These are phyloP conservation scores for Podiceps cristatus DNA, from an alignment of 2,113 vertebrate genomes.

Conservation along the genomic window DNA sequence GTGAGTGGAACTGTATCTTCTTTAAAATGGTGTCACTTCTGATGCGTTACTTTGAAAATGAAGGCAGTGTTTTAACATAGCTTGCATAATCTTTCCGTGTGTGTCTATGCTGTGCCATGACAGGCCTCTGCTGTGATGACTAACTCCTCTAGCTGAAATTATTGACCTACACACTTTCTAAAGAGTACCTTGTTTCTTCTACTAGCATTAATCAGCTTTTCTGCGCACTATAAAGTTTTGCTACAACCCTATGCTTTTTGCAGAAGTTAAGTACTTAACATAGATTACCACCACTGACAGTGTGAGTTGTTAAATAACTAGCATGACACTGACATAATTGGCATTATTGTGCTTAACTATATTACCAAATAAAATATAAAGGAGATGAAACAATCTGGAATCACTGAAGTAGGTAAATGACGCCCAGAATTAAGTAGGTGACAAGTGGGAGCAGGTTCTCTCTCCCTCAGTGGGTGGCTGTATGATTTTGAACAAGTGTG, in stretches of 20 bases:
- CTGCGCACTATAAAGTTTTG: not conserved
- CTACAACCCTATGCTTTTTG: not conserved
- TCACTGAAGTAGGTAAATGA: not conserved
- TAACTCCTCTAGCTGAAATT: not conserved
- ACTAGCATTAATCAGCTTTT: not conserved
- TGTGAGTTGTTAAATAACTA: not conserved
- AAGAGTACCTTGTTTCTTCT: not conserved
- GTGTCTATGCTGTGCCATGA: not conserved
- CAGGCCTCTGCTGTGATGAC: not conserved
- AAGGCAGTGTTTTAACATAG: not conserved
- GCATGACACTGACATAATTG: not conserved
- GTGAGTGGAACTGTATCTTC: not conserved
- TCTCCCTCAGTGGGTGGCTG: not conserved
- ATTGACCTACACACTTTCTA: not conserved
- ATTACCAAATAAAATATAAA: not conserved
- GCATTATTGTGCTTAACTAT: not conserved
- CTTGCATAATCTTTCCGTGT: not conserved
- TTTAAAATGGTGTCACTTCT: not conserved
- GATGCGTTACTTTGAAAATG: not conserved
- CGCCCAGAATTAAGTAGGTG: not conserved
- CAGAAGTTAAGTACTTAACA: not conserved
- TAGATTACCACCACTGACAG: not conserved
- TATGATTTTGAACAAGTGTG: not conserved
- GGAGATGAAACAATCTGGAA: not conserved
- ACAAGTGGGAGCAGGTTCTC: not conserved